Base-by-base conservation (phyloP, 1,140 invertebrate genomes). In the Cephus cinctus region DNA sequence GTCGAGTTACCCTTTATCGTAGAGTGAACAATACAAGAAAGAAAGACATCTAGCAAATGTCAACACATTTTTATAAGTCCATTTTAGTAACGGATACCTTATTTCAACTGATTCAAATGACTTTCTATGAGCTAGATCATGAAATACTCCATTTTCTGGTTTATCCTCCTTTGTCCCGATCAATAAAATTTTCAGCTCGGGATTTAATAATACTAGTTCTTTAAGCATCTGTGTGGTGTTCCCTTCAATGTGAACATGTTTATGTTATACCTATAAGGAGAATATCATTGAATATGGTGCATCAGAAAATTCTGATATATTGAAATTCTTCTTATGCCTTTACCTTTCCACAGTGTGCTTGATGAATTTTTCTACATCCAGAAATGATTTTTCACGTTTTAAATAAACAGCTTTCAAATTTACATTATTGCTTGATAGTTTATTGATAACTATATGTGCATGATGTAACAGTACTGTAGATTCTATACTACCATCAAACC, bases 391-490 rank as follows among this genome's bases (percentile, higher is more conserved):
- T 21, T 54, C 47, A 2, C 32, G 12, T 30, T 49, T 34, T 4
- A 50, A 42, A 18, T 38, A 43, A 12, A 58, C 38, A 19, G 22
- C 48, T 32, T 52, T 38, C 3, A 59, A 50, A 50, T 38, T 57
- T 9, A 16, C 35, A 0, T 31, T 22, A 43, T 38, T 53, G 12
- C 11, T 52, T 9, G 19, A 18, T 16, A 52, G 25, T 30, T 35
- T 43, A 48, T 44, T 47, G 20, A 57, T 54, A 2, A 50, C 54
- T 19, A 66, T 32, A 19, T 62, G 56, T 4, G 50, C 52, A 3
- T 64, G 43, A 41, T 71, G 63, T 15, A 65, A 15, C 4, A 71
- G 19, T 5, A 61, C 39, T 3, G 58, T 48, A 0, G 65, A 64
- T 43, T 65, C 63, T 1, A 54, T 35, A 20, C 38, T 56, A 1